Percentiles rank a stretch among this genome's conserved stretches.
Evolutionary conservation across 2,888 invertebrate genomes (phyloP).

Genomic region (Lamellibrachia satsuma): DNA sequence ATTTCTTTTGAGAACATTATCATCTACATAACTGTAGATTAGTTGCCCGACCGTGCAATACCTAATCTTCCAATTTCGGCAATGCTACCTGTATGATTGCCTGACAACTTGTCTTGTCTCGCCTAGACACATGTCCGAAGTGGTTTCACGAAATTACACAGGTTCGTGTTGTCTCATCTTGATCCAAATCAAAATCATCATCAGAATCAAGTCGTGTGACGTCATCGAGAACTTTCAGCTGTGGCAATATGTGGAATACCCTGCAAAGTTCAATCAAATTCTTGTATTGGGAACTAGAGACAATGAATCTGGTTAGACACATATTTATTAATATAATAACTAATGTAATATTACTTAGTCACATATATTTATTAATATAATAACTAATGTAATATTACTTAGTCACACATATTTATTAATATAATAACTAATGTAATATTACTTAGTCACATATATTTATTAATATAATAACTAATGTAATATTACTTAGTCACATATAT

Average conservation of each 20-base stretch:
- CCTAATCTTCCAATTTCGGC: not conserved
- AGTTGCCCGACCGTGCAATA: not conserved
- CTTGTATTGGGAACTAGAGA: not conserved
- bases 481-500: no score
- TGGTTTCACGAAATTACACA: not conserved
- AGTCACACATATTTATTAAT: no score
- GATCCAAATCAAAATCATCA: not conserved
- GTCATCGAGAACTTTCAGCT: not conserved
- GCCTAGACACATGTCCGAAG: not conserved
- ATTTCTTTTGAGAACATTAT: not conserved
- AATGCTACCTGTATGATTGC: not conserved
- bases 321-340: no score
- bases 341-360: no score
- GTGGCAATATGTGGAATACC: not conserved
- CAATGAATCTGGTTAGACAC: no score
- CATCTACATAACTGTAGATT: not conserved
- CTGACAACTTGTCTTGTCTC: no score
- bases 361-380: no score
- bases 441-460: no score
- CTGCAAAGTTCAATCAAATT: not conserved
- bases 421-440: no score
- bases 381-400: no score
- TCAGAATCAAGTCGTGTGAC: not conserved
- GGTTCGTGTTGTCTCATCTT: not conserved
- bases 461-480: no score